Evolutionary conservation across 1,140 invertebrate genomes (phyloP).

Genomic region (Cherax destructor): DNA sequence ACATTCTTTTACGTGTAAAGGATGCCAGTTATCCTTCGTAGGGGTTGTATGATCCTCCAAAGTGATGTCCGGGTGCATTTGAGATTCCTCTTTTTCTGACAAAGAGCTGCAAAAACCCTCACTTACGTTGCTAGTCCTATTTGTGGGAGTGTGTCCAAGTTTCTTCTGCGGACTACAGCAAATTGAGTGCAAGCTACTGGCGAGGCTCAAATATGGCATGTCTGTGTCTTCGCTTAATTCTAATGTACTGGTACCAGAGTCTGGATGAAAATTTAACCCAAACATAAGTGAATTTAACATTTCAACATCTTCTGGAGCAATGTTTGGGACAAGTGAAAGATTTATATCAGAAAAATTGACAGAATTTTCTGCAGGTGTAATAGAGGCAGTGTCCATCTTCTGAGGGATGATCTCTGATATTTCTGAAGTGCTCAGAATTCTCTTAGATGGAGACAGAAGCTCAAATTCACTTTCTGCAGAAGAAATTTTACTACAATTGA

Average conservation of each 20-base stretch:
- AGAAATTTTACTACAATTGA: conserved; percentile 34
- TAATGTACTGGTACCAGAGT: not conserved
- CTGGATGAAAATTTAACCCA: conserved; percentile 25
- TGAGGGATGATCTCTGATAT: not conserved
- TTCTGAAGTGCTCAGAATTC: not conserved
- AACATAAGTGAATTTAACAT: conserved; percentile 42
- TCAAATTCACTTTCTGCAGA: conserved; percentile 51
- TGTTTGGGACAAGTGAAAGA: conserved; percentile 16
- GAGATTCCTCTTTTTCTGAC: not conserved
- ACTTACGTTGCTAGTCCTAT: not conserved
- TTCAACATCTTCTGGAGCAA: conserved; percentile 44
- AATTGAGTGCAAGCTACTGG: not conserved
- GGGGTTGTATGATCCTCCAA: conserved; percentile 2
- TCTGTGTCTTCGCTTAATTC: conserved; percentile 35
- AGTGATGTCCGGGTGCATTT: not conserved
- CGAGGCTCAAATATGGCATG: not conserved
- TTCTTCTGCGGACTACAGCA: not conserved
- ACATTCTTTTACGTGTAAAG: not conserved
- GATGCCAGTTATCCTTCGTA: not conserved
- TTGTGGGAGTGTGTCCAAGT: not conserved
- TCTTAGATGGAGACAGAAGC: conserved; percentile 44
- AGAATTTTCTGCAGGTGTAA: not conserved
- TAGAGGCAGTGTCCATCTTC: not conserved
- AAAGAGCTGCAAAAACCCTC: not conserved
- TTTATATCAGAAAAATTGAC: not conserved